Conservation (phyloP, 2,888 invertebrate species). For the Cinara cedri region DNA sequence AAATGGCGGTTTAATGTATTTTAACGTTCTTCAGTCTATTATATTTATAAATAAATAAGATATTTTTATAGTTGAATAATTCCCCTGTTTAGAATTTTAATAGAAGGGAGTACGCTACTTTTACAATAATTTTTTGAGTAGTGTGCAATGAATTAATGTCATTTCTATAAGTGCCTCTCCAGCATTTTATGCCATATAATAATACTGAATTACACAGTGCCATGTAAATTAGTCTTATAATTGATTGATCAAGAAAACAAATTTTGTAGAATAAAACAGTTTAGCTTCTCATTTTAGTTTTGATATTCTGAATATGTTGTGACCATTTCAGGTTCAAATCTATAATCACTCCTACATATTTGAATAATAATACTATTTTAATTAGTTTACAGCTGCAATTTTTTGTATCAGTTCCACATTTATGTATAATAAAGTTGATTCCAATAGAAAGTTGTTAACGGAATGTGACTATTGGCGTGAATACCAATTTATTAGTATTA, state of each 20-base stretch:
- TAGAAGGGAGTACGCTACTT: background rate
- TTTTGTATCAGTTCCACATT: too few relatives aligned
- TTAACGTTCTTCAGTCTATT: background rate
- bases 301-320: background rate
- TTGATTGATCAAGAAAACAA: background rate
- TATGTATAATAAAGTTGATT: too few relatives aligned
- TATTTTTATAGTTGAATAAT: background rate
- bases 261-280: background rate
- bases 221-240: background rate
- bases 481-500: background rate
- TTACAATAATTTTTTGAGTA: background rate
- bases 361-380: too few relatives aligned
- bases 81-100: background rate
- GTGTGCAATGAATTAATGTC: background rate
- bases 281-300: background rate
- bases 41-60: background rate
- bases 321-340: background rate
- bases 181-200: background rate
- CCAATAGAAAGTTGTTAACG: too few relatives aligned
- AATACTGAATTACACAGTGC: background rate
- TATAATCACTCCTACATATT: background rate
- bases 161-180: background rate
- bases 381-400: background rate
- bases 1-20: background rate
- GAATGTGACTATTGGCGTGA: conserved; percentile 1